These are phyloP conservation scores for Lycaena phlaeas DNA, from an alignment of 2,888 invertebrate genomes.

Conservation along the genomic window DNA sequence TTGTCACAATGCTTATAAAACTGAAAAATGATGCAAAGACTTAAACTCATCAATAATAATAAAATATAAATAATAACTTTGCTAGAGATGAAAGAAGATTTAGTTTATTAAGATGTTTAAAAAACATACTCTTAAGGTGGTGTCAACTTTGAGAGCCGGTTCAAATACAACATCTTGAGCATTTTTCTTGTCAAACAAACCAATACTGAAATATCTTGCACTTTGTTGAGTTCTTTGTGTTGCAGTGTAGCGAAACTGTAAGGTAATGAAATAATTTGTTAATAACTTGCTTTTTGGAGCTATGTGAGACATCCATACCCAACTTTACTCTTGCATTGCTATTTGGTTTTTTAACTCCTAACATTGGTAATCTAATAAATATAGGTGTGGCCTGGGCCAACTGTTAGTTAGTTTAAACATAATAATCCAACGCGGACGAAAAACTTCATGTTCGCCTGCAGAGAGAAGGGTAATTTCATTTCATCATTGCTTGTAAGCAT, in stretches of 20 bases:
- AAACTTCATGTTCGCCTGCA: too few species aligned
- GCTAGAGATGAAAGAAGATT: conserved; percentile 4
- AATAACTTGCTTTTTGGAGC: too few species aligned
- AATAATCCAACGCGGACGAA: too few species aligned
- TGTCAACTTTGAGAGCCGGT: conserved; percentile 75
- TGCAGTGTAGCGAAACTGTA: conserved; percentile 83
- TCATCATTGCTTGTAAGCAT: too few species aligned
- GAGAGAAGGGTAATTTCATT: too few species aligned
- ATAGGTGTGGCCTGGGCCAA: too few species aligned
- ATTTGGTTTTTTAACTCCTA: too few species aligned
- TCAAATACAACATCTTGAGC: conserved; percentile 76
- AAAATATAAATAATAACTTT: neutral
- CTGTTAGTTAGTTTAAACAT: too few species aligned
- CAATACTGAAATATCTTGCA: conserved; percentile 81
- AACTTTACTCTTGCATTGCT: too few species aligned
- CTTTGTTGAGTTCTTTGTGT: conserved; percentile 84
- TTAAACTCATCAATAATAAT: neutral
- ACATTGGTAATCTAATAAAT: too few species aligned
- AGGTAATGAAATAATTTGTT: conserved; percentile 19
- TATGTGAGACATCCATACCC: too few species aligned
- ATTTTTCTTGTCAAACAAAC: conserved; percentile 79
- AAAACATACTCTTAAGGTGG: conserved; percentile 77
- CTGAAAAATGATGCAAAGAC: conserved; percentile 56
- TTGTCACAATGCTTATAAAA: conserved; percentile 84
- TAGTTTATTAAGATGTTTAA: conserved; percentile 24